Evolutionary conservation across 2,888 invertebrate species (phyloP).

Genomic region (Oeneis ivallda): DNA sequence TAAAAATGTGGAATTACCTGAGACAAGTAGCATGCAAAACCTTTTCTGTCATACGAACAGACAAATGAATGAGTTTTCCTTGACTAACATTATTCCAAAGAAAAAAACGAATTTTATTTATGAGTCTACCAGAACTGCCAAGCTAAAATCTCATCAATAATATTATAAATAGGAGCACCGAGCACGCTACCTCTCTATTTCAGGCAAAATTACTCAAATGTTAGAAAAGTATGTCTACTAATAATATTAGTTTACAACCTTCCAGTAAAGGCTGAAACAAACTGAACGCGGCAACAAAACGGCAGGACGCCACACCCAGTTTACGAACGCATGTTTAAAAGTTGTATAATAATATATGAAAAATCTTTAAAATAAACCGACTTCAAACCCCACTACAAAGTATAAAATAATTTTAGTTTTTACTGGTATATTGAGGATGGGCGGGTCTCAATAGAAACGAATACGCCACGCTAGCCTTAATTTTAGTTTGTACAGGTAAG

Average conservation of each 20-base stretch:
- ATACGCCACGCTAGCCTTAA: no score
- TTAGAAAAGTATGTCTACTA: background rate
- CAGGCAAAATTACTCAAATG: background rate
- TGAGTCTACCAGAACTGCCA: background rate
- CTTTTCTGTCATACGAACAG: background rate
- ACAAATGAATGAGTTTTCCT: background rate
- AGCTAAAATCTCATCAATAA: background rate
- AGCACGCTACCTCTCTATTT: background rate
- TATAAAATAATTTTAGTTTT: no score
- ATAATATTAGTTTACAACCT: background rate
- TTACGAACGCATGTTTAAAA: no score
- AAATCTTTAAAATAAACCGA: no score
- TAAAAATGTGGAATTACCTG: background rate
- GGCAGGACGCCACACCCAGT: no score
- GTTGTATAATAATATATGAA: no score
- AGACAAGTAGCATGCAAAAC: constrained; percentile 5
- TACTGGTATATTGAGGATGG: no score
- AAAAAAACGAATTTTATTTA: background rate
- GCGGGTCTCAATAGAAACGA: no score
- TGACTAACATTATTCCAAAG: constrained; percentile 5
- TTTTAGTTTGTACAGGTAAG: no score
- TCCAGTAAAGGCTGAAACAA: background rate
- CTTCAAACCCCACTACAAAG: no score
- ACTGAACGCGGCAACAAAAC: no score
- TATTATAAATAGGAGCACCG: background rate